Evolutionary conservation across 92 coral and sea anemone species (phyloP).

Genomic region (Porites evermanni): DNA sequence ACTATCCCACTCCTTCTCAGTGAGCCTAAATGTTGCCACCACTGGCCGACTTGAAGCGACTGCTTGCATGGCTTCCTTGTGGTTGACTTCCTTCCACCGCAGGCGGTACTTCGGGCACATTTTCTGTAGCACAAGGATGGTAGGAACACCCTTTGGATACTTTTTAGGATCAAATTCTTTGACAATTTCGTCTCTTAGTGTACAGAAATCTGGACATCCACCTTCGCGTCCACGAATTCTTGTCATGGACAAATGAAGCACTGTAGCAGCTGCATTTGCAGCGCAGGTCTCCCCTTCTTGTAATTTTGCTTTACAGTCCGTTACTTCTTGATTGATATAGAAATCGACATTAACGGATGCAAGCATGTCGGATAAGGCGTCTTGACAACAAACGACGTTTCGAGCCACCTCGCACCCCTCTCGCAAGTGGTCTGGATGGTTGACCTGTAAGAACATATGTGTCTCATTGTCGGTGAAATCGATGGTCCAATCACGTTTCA

Average conservation of each 20-base stretch:
- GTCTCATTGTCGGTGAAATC: constrained; percentile 23
- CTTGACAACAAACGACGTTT: constrained; percentile 6
- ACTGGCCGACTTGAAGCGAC: neutral
- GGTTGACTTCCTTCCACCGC: neutral
- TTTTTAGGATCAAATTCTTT: neutral
- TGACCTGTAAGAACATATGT: constrained; percentile 20
- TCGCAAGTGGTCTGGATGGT: constrained; percentile 27
- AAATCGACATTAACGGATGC: constrained; percentile 2
- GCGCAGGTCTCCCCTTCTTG: constrained; percentile 25
- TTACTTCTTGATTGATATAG: neutral
- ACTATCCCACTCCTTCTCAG: no score
- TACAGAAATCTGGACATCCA: no score
- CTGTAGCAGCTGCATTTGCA: constrained; percentile 21
- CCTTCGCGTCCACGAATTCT: no score
- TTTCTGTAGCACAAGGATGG: neutral
- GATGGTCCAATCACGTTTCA: constrained; percentile 20
- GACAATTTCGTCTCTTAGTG: neutral
- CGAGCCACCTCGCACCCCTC: constrained; percentile 17
- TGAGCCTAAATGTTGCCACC: no score
- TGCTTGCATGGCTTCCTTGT: constrained; percentile 4
- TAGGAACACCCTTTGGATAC: neutral
- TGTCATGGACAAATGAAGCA: no score
- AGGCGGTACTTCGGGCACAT: neutral
- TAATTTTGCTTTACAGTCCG: neutral
- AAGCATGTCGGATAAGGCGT: constrained; percentile 10